A percentile compares a stretch with the other conserved stretches of the same genome.
Evolutionary conservation across 2,113 vertebrate species (phyloP).

Genomic region (Gallinago jamesoni): DNA sequence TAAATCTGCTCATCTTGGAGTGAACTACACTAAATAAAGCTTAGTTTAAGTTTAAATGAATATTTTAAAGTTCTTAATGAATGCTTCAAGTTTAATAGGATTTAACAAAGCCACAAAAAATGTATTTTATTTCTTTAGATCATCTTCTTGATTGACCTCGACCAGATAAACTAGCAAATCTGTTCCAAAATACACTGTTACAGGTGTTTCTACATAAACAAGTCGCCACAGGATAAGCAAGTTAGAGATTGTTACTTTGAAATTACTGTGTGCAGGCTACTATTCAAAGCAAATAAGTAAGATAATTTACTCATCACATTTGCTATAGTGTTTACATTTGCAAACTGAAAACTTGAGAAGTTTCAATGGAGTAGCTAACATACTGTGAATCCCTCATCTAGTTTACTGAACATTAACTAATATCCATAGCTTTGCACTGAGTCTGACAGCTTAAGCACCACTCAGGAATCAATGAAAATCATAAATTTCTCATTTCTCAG

Average conservation of each 20-base stretch:
- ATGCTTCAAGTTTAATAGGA: not conserved
- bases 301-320: not conserved
- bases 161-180: not conserved
- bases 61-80: not conserved
- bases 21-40: not conserved
- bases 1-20: not conserved
- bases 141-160: not conserved
- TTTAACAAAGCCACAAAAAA: not conserved
- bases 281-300: not conserved
- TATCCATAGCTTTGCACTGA: not conserved
- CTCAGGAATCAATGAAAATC: not conserved
- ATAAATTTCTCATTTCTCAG: not conserved
- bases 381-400: not conserved
- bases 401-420: not conserved
- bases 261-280: not conserved
- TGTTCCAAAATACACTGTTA: not conserved
- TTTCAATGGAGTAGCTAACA: not conserved
- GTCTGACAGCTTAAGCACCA: not conserved
- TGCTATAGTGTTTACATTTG: not conserved
- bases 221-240: not conserved
- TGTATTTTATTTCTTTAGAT: not conserved
- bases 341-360: not conserved
- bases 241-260: not conserved
- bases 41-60: not conserved
- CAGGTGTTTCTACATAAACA: not conserved